phyloP scores from a whole-genome alignment of 2,113 vertebrate species.

The Nyctereutes procyonoides region DNA sequence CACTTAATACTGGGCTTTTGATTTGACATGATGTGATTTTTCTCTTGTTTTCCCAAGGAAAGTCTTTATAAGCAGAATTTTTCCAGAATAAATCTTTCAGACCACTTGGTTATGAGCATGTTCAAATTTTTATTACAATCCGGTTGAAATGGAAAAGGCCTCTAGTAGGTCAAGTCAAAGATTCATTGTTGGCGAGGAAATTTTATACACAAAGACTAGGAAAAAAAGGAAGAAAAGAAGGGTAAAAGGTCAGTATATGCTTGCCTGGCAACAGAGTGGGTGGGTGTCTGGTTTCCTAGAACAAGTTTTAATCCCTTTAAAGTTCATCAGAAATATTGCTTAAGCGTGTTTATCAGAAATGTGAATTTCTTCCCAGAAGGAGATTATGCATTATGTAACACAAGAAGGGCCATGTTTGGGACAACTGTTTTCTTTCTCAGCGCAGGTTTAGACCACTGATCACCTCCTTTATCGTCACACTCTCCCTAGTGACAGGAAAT shows the following conservation, averaged over 20 bases:
- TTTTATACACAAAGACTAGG: neutral
- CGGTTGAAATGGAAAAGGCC: constrained; percentile 18
- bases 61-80: neutral
- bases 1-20: neutral
- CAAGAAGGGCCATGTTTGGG: neutral
- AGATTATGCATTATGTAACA: neutral
- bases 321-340: constrained; percentile 32
- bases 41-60: neutral
- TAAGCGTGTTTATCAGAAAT: neutral
- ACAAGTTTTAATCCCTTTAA: constrained; percentile 4
- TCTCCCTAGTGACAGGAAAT: neutral
- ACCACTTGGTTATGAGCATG: neutral
- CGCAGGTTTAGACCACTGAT: neutral
- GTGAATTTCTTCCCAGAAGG: neutral
- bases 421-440: neutral
- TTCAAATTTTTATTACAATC: constrained; percentile 30
- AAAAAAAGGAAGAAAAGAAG: neutral
- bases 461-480: neutral
- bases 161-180: neutral
- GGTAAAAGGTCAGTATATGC: neutral
- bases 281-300: constrained; percentile 4
- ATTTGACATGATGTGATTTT: neutral
- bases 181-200: neutral
- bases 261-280: neutral
- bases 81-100: constrained; percentile 38